Base-by-base conservation (phyloP, 2,113 vertebrate genomes). In the Spermophilus dauricus region DNA sequence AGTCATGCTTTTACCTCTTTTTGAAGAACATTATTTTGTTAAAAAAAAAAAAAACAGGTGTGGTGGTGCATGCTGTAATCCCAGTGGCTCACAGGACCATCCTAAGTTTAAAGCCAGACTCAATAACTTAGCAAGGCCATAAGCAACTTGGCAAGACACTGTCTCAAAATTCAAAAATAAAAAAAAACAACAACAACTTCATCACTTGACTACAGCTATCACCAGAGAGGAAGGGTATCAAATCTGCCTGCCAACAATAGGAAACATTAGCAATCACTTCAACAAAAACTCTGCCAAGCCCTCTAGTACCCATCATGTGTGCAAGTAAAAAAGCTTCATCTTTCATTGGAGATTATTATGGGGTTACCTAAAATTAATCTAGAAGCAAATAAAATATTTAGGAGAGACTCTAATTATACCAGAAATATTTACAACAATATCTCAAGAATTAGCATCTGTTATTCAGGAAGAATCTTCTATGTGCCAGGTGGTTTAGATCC, bases 1-100 rank as follows among this genome's bases (percentile, higher is more conserved):
- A 86, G n/a, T 72, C 22, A 67, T 61, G 58, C 39, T 78, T 86
- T 80, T 34, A 69, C 6, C 4, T 96, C 28, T 89, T 82, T 91
- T 48, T n/a, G 37, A 65, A 89, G 75, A 80, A 4, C 28, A 84
- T 63, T 95, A n/a, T 45, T 89, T 67, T 86, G 45, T 87, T 83
- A 30, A 58, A 0, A 53, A 53, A 53, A 53, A 53, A 53, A 3
- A 14, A 53, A 53, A 53, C 51, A 53, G 51, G 16, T 53, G 4
- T 16, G 14, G 51, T 53, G 20, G 56, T 58, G 20, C 56, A 58
- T 58, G 56, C 56, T 58, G 20, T 58, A 58, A 58, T 58, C 56
- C 20, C 56, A 58, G 20, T 22, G 6, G 56, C 56, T 58, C 18
- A 0, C 56, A 58, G 56, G 20, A 58, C 6, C 56, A 58, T 2